Percentiles rank a stretch among this genome's conserved stretches.
phyloP scores from a whole-genome alignment of 2,113 vertebrate species.

The Mola mola region DNA sequence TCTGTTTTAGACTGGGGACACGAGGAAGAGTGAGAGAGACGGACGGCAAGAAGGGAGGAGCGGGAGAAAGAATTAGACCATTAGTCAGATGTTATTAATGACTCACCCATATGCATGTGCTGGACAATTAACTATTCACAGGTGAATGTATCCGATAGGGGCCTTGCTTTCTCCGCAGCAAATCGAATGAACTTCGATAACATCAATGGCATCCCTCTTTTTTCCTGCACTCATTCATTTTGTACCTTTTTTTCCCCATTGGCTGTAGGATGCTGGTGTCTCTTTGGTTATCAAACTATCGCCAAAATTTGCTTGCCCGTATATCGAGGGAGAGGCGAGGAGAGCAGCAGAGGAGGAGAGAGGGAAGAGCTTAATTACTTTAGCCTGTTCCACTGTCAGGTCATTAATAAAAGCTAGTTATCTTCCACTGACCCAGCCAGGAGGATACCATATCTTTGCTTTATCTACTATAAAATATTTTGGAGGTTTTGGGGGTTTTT shows the following conservation, averaged over 20 bases:
- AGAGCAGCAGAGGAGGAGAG: constrained; percentile 39
- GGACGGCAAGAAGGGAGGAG: constrained; percentile 1
- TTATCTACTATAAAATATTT: constrained; percentile 96
- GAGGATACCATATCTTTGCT: constrained; percentile 82
- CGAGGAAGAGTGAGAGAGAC: neutral
- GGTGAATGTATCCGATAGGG: constrained; percentile 98
- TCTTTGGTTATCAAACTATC: constrained; percentile 96
- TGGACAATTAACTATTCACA: constrained; percentile 98
- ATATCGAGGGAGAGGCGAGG: constrained; percentile 75
- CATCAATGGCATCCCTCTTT: constrained; percentile 86
- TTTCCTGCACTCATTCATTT: constrained; percentile 79
- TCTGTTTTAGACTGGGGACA: neutral
- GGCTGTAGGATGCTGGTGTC: constrained; percentile 82
- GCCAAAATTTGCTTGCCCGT: constrained; percentile 94
- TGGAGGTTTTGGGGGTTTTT: constrained; percentile 86
- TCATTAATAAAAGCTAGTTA: constrained; percentile 99
- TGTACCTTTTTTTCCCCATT: constrained; percentile 41
- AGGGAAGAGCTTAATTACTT: constrained; percentile 94
- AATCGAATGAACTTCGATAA: constrained; percentile 92
- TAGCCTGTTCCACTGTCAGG: constrained; percentile 90
- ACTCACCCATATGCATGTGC: constrained; percentile 89
- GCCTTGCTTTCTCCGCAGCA: constrained; percentile 81
- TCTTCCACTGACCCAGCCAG: constrained; percentile 86
- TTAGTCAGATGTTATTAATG: constrained; percentile 97
- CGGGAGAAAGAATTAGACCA: constrained; percentile 78